Percentiles rank a stretch among this genome's conserved stretches.
Conservation (phyloP, 2,113 vertebrate genomes). For the Oceanodroma tethys region DNA sequence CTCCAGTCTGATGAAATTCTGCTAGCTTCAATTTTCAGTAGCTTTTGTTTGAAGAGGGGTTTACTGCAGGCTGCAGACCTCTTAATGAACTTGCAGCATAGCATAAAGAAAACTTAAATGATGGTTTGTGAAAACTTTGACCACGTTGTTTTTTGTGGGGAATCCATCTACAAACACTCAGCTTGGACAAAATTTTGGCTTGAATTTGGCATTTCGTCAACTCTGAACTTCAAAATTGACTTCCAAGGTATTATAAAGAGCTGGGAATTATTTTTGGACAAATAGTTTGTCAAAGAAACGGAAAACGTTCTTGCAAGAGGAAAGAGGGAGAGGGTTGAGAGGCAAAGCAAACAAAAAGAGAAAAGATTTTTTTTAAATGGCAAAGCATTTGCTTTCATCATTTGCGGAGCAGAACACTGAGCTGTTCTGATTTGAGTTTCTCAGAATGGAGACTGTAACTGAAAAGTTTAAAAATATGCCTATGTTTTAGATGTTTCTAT, state of each 20-base stretch:
- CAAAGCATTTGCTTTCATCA: background rate
- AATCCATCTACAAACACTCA: background rate
- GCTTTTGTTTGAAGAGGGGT: background rate
- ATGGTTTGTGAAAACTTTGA: background rate
- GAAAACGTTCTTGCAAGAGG: background rate
- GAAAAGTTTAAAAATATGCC: background rate
- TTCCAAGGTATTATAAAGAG: background rate
- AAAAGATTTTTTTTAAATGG: background rate
- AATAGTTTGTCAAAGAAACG: background rate
- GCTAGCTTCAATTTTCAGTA: background rate
- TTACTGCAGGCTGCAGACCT: background rate
- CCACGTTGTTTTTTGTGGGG: background rate
- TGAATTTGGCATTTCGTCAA: background rate
- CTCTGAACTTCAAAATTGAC: background rate
- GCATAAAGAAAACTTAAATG: background rate
- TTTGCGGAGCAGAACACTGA: rapidly evolving
- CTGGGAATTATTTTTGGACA: background rate
- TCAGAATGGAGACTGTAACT: background rate
- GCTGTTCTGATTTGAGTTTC: background rate
- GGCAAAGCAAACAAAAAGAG: background rate
- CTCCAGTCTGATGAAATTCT: background rate
- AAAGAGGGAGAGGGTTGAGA: background rate
- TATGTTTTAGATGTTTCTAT: background rate
- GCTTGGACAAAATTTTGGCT: background rate
- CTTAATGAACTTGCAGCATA: background rate